Evolutionary conservation across 2,113 vertebrate genomes (phyloP).

Genomic region (Eonycteris spelaea): DNA sequence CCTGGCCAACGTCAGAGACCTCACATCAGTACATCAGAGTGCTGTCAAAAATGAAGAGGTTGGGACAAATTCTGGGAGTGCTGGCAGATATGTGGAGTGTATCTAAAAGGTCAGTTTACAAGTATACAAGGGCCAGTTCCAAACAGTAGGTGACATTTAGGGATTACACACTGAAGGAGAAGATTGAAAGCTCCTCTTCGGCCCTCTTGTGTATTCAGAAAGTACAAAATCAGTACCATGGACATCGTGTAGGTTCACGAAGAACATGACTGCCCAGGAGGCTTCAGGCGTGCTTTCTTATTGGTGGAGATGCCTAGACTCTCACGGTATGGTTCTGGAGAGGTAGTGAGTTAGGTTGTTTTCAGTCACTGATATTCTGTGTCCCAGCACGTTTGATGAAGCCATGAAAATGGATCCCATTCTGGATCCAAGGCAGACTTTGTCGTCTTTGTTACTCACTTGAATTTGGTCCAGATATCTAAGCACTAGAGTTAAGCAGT

Average conservation of each 20-base stretch:
- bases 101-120: neutral
- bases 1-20: neutral
- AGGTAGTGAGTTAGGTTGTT: neutral
- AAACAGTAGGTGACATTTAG: neutral
- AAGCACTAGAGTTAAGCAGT: neutral
- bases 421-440: neutral
- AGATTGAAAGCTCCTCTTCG: neutral
- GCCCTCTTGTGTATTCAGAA: neutral
- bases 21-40: neutral
- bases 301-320: neutral
- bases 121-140: neutral
- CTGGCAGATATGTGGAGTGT: neutral
- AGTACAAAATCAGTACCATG: neutral
- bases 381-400: neutral
- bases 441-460: neutral
- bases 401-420: neutral
- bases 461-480: neutral
- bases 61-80: neutral
- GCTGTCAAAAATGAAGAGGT: neutral
- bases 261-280: neutral
- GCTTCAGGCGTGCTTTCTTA: neutral
- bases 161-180: neutral
- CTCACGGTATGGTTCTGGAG: neutral
- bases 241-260: neutral
- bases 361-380: neutral